Evolutionary conservation across 2,888 invertebrate genomes (phyloP), one percentile per base, ranked within the genome.

Genomic region (Pseudanteris insignis): DNA sequence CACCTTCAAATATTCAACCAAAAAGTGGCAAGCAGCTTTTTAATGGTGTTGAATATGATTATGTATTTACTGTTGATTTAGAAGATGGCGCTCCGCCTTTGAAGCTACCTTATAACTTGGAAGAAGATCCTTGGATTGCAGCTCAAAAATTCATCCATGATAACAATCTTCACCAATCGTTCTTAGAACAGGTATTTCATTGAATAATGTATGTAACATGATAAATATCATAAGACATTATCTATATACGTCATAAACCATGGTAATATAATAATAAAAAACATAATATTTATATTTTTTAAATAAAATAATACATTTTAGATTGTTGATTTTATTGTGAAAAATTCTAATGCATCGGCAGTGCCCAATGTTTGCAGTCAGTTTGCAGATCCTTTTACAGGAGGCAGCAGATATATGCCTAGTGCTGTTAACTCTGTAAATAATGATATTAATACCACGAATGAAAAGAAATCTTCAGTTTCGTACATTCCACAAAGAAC

Each of bases 61-160:
- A 87, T 81, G 96, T 97, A 15, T 97, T 98, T 79, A 90, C 88
- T 65, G 94, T 98, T n/a, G 96, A 96, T 71, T 89, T 97, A 47
- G 92, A 95, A 73, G 96, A 96, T 73, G 93, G 91, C 0, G 87
- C 87, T 36, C 92, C 93, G 0, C 88, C 94, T 0, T 82, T 96
- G 10, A 95, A 97, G 78, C 82, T 98, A 64, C 96, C 96, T 0
- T 98, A 89, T 78, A 96, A 98, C 80, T 85, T 84, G 57, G 87
- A 85, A 11, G 93, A 98, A 67, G 96, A 98, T 81, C 95, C 96
- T 0, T 97, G 94, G 90, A 84, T 86, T 41, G 91, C 90, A 0
- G 96, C 98, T 0, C 94, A 97, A 77, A 83, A 86, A 15, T 98
- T 98, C 77, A 90, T 97, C 63, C 88, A 93, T 70, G 88, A 88